phyloP scores from a whole-genome alignment of 1,140 invertebrate genomes.

The Leptinotarsa lineolata region DNA sequence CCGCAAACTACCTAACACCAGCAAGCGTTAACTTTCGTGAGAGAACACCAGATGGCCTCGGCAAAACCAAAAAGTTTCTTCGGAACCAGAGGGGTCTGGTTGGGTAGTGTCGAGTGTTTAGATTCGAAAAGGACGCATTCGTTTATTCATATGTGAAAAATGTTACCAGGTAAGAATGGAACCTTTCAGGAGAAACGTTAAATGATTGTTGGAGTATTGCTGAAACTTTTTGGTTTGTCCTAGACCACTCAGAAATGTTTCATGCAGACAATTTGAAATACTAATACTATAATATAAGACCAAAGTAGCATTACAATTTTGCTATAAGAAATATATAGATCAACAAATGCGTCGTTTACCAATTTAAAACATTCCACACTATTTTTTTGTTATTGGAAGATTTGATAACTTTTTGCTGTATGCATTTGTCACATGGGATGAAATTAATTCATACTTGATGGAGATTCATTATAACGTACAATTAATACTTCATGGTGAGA shows the following conservation, averaged over 20 bases:
- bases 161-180: no score
- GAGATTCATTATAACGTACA: no score
- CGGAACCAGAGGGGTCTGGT: not conserved
- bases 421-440: no score
- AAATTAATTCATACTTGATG: no score
- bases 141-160: not conserved
- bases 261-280: not conserved
- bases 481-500: no score
- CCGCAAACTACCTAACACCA: constrained; percentile 54
- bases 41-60: constrained; percentile 1
- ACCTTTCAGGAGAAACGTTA: no score
- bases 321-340: no score
- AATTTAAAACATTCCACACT: no score
- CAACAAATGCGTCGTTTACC: no score
- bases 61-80: constrained; percentile 15
- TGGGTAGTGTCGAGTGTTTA: not conserved
- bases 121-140: not conserved
- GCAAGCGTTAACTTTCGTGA: constrained; percentile 45
- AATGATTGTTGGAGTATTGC: not conserved
- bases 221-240: not conserved
- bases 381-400: no score
- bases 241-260: not conserved
- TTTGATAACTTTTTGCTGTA: no score
- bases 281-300: not conserved
- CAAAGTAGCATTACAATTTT: not conserved